phyloP scores from a whole-genome alignment of 2,113 vertebrate genomes.

The Gallinago jamesoni region DNA sequence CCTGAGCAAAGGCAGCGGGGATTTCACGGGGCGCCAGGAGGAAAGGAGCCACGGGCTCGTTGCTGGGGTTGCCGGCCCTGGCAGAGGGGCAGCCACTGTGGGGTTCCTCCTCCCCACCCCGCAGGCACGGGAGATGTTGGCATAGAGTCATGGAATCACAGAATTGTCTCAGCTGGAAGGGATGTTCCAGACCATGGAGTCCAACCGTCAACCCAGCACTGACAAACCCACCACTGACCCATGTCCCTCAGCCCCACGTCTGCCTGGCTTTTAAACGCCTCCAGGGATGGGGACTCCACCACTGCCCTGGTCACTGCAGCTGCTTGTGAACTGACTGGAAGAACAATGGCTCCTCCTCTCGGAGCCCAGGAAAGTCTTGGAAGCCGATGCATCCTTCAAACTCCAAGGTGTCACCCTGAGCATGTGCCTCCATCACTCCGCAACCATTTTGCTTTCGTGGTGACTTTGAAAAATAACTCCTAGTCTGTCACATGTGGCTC shows the following conservation, averaged over 20 bases:
- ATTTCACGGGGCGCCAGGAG: accelerated
- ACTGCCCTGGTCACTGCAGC: neutral
- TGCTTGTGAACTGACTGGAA: accelerated
- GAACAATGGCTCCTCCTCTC: accelerated
- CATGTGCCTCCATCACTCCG: accelerated
- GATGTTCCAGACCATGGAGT: neutral
- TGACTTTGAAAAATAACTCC: accelerated
- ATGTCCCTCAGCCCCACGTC: neutral
- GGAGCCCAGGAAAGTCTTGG: neutral
- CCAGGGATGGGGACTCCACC: neutral
- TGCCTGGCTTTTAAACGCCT: neutral
- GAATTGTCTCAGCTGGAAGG: neutral
- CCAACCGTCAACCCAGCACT: neutral
- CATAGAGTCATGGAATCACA: neutral
- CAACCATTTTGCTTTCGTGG: accelerated
- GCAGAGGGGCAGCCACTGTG: accelerated
- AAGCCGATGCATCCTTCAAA: accelerated
- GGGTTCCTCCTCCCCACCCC: neutral
- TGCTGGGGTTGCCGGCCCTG: neutral
- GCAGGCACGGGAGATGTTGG: accelerated
- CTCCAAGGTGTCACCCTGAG: accelerated
- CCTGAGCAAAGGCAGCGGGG: neutral
- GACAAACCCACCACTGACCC: neutral
- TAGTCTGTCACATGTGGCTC: accelerated
- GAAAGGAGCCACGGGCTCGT: neutral